A percentile compares a stretch with the other conserved stretches of the same genome.
Conservation (phyloP, 1,140 invertebrate species). For the Calephelis nemesis region DNA sequence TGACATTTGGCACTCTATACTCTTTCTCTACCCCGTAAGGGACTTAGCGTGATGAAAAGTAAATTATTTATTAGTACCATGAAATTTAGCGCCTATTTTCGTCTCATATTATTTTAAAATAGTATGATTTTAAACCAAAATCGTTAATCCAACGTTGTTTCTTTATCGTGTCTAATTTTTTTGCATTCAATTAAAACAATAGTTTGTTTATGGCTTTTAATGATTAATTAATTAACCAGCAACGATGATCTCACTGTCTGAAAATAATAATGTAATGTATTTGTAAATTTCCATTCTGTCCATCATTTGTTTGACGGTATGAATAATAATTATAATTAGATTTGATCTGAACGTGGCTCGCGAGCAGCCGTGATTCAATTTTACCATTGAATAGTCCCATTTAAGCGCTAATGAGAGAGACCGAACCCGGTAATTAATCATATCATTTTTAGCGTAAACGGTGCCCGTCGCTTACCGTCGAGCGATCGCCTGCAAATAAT, state of each 20-base stretch:
- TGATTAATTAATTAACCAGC: not conserved
- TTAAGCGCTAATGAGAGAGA: slow-evolving; percentile 73
- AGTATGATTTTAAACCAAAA: too few species aligned
- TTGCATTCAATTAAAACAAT: not conserved
- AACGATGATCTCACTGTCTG: slow-evolving; percentile 12
- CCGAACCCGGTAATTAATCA: slow-evolving; percentile 73
- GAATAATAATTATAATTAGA: slow-evolving; percentile 74
- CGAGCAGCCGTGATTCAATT: slow-evolving; percentile 69
- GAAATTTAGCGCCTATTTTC: too few species aligned
- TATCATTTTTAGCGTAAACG: slow-evolving; percentile 73
- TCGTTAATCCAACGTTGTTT: too few species aligned
- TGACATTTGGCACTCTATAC: too few species aligned
- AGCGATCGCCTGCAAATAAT: slow-evolving; percentile 70
- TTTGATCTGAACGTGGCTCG: slow-evolving; percentile 52
- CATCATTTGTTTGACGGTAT: slow-evolving; percentile 49
- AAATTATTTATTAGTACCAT: too few species aligned
- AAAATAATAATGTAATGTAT: slow-evolving; percentile 32
- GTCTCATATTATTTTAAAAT: too few species aligned
- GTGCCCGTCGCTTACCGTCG: slow-evolving; percentile 51
- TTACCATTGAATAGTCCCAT: slow-evolving; percentile 71
- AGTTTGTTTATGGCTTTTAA: not conserved
- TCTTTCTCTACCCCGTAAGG: too few species aligned
- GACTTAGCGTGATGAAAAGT: too few species aligned
- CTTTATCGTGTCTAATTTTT: too few species aligned
- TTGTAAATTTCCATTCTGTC: slow-evolving; percentile 18